A percentile compares a stretch with the other conserved stretches of the same genome.
Conservation (phyloP, 1,140 invertebrate genomes). For the Pararge aegeria region DNA sequence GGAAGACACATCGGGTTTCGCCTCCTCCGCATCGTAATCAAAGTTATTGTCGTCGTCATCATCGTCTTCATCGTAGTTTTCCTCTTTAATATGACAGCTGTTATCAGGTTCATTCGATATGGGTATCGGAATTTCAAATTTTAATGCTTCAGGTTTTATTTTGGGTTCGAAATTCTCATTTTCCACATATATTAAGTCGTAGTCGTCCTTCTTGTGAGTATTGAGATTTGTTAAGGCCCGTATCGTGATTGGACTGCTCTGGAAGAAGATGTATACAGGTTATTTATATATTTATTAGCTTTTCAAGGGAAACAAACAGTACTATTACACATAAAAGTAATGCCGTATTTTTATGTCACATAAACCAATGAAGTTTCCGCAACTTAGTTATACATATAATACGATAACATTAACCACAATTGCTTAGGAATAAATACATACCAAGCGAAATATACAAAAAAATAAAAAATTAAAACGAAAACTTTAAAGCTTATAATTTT, state of each 20-base stretch:
- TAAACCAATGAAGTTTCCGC: too few species aligned
- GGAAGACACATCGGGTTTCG: slow-evolving; percentile 6
- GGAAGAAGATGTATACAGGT: too few species aligned
- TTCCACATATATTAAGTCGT: background rate
- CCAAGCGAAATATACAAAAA: too few species aligned
- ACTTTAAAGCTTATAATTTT: too few species aligned
- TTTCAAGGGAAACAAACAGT: too few species aligned
- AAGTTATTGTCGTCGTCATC: slow-evolving; percentile 12
- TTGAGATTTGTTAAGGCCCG: background rate
- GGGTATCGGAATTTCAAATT: background rate
- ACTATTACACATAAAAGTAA: too few species aligned
- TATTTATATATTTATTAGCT: too few species aligned
- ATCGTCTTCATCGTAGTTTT: background rate
- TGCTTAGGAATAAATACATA: too few species aligned
- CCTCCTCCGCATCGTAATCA: slow-evolving; percentile 5
- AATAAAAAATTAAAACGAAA: too few species aligned
- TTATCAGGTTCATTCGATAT: background rate
- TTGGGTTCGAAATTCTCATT: background rate
- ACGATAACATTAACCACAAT: too few species aligned
- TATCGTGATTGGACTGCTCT: background rate
- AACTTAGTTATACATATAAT: too few species aligned
- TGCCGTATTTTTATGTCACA: too few species aligned
- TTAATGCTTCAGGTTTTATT: background rate
- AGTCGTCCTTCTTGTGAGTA: background rate
- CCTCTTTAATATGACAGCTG: slow-evolving; percentile 1